Percentiles rank a stretch among this genome's conserved stretches.
These are phyloP conservation scores for Sepiola atlantica DNA, from an alignment of 2,888 invertebrate species.

Conservation along the genomic window DNA sequence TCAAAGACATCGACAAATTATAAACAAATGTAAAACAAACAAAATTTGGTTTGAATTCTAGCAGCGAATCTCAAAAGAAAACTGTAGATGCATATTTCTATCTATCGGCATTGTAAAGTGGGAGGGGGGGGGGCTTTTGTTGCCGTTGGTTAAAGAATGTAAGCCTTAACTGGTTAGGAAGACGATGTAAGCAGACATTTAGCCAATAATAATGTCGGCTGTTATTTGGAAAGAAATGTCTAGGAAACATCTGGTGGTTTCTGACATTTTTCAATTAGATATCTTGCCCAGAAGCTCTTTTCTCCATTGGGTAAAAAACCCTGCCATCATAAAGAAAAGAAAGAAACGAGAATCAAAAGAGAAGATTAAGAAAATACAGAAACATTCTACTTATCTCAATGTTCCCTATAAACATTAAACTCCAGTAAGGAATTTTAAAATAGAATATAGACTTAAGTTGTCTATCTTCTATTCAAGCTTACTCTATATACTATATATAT, in stretches of 20 bases:
- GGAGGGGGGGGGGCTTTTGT: not conserved
- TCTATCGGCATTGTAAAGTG: not conserved
- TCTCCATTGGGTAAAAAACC: fast-evolving
- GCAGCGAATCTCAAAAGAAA: not conserved
- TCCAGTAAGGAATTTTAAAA: too few relatives aligned
- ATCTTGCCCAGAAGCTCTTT: not conserved
- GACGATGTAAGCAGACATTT: not conserved
- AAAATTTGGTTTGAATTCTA: not conserved
- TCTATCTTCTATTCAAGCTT: too few relatives aligned
- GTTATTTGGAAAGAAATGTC: not conserved
- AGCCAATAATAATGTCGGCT: not conserved
- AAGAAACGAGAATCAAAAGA: not conserved
- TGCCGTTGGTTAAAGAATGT: not conserved
- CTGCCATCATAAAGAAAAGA: not conserved
- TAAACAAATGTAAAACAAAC: not conserved
- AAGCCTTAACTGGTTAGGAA: not conserved
- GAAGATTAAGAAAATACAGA: too few relatives aligned
- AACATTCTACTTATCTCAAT: too few relatives aligned
- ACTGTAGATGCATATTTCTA: not conserved
- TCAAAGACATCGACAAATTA: not conserved
- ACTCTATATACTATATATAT: too few relatives aligned
- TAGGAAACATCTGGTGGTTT: not conserved
- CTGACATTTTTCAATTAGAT: not conserved
- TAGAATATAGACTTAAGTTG: too few relatives aligned
- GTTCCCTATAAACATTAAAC: too few relatives aligned